phyloP scores from a whole-genome alignment of 2,888 invertebrate species.

The Drosophila pseudotalamancana region DNA sequence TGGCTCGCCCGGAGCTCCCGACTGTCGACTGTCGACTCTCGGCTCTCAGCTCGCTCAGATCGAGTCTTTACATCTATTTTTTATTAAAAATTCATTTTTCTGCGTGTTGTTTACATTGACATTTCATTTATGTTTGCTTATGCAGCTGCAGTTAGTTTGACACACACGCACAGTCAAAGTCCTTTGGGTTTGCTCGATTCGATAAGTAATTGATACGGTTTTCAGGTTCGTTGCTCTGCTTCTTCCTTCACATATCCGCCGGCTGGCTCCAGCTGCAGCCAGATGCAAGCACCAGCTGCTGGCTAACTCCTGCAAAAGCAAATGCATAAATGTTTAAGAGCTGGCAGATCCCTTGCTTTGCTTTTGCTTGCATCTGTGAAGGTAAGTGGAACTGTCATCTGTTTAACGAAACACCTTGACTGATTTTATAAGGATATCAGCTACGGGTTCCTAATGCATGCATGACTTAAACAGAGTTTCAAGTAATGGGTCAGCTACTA shows the following conservation, averaged over 20 bases:
- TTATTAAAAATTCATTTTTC: conserved; percentile 68
- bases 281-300: conserved; percentile 3
- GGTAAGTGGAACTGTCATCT: not conserved
- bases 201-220: conserved; percentile 55
- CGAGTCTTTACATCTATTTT: conserved; percentile 17
- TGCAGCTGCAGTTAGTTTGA: conserved; percentile 53
- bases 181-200: conserved; percentile 46
- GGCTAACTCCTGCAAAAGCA: conserved; percentile 1
- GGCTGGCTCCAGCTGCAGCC: conserved; percentile 10
- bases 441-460: no score
- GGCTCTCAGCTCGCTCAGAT: not conserved
- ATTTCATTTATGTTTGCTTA: conserved; percentile 67
- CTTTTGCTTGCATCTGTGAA: not conserved
- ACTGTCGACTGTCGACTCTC: not conserved
- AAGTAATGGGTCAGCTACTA: no score
- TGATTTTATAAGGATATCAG: not conserved
- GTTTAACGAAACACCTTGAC: not conserved
- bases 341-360: not conserved
- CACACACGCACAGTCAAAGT: conserved; percentile 41
- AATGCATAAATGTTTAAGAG: conserved; percentile 30
- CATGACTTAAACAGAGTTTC: no score
- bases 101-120: conserved; percentile 68
- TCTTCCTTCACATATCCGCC: conserved; percentile 1
- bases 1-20: not conserved
- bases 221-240: conserved; percentile 43